phyloP scores from a whole-genome alignment of 2,113 vertebrate species.

The Ctenomys sociabilis region DNA sequence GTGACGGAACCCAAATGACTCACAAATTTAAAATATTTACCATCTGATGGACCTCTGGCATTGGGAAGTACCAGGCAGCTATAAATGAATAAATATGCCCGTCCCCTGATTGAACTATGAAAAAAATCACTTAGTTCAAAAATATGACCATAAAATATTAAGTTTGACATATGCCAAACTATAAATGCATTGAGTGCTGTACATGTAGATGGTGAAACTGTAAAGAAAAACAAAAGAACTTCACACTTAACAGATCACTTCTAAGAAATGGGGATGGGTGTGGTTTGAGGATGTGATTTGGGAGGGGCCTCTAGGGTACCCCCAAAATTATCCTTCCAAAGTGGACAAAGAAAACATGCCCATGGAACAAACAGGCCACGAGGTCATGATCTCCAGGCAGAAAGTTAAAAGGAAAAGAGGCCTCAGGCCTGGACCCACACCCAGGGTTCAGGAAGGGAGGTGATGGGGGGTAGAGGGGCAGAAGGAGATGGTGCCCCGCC shows the following conservation, averaged over 20 bases:
- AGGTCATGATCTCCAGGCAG: fast-evolving
- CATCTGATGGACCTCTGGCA: neutral
- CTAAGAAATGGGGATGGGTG: neutral
- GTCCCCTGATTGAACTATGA: neutral
- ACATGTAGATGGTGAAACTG: neutral
- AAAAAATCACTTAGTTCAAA: neutral
- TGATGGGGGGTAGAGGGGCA: too few relatives aligned
- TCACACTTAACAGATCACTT: neutral
- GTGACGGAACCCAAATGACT: neutral
- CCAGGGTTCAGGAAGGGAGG: neutral
- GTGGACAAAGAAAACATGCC: neutral
- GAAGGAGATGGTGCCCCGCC: fast-evolving
- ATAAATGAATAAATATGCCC: neutral
- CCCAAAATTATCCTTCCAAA: neutral
- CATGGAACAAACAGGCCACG: fast-evolving
- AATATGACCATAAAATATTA: neutral
- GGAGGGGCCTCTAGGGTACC: neutral
- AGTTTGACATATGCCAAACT: neutral
- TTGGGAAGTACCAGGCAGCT: neutral
- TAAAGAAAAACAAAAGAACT: neutral
- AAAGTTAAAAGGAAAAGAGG: neutral
- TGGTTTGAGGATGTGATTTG: neutral
- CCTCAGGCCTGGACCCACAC: neutral
- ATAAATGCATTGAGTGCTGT: neutral
- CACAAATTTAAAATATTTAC: neutral